A percentile compares a stretch with the other conserved stretches of the same genome.
phyloP scores from a whole-genome alignment of 2,113 vertebrate species.

The Acrocephalus kingi region DNA sequence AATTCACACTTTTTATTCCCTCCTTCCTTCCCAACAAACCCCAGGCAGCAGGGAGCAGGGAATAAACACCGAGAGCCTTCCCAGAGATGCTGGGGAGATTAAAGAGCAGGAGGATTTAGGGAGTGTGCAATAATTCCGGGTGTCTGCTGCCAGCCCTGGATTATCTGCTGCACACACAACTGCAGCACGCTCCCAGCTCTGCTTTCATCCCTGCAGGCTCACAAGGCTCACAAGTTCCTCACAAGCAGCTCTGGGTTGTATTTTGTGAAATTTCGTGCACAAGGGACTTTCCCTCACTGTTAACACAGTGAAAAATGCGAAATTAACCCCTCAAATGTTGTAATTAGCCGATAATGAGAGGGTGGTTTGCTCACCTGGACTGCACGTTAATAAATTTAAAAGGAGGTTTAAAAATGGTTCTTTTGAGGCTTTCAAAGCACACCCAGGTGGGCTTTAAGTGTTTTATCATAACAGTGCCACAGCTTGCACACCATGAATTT shows the following conservation, averaged over 20 bases:
- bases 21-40: neutral
- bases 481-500: neutral
- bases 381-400: fast-evolving
- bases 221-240: too few relatives aligned
- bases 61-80: neutral
- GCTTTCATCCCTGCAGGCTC: neutral
- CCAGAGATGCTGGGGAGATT: neutral
- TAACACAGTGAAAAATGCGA: neutral
- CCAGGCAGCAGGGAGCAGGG: neutral
- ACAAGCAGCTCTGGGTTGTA: neutral
- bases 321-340: neutral
- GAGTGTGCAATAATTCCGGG: neutral
- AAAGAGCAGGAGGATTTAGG: neutral
- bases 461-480: neutral
- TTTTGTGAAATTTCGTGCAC: neutral
- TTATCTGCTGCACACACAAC: neutral
- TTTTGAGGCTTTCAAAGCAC: neutral
- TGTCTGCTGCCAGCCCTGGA: neutral
- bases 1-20: neutral
- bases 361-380: neutral
- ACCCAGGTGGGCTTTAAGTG: neutral
- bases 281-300: neutral
- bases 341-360: neutral
- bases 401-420: neutral
- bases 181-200: neutral